Conservation (phyloP, 2,888 invertebrate species). For the Pharmacophagus antenor region DNA sequence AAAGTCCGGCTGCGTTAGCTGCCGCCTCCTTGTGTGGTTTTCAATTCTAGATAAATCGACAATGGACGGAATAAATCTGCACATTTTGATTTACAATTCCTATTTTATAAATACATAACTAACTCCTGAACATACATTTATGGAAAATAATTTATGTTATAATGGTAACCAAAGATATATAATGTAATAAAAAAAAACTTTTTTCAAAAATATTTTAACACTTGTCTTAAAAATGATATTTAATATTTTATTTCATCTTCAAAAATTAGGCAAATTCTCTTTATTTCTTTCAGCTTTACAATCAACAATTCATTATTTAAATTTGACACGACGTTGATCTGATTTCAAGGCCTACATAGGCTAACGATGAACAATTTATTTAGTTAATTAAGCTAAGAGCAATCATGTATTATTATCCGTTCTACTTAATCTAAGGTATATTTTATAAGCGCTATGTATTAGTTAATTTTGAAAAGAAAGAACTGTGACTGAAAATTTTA, state of each 20-base stretch:
- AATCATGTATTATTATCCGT: background rate
- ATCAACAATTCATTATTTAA: background rate
- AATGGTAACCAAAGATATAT: no score
- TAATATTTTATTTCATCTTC: no score
- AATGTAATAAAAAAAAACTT: no score
- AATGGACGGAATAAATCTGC: background rate
- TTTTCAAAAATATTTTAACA: no score
- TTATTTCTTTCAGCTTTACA: background rate
- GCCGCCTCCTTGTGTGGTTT: background rate
- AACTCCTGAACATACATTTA: no score
- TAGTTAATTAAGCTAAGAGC: slow-evolving; percentile 1
- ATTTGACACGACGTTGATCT: background rate
- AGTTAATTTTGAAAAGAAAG: no score
- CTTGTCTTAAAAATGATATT: no score
- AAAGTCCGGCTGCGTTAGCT: background rate
- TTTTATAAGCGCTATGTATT: background rate
- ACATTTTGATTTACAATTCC: background rate
- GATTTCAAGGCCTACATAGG: background rate
- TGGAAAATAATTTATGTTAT: no score
- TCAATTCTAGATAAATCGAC: slow-evolving; percentile 3
- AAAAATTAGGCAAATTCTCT: background rate
- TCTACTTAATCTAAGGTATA: background rate
- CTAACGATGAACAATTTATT: background rate
- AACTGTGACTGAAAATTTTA: no score
- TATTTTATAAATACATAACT: background rate